Evolutionary conservation across 1,140 invertebrate genomes (phyloP), one percentile per base, ranked within the genome.

Genomic region (Adoxophyes honmai): DNA sequence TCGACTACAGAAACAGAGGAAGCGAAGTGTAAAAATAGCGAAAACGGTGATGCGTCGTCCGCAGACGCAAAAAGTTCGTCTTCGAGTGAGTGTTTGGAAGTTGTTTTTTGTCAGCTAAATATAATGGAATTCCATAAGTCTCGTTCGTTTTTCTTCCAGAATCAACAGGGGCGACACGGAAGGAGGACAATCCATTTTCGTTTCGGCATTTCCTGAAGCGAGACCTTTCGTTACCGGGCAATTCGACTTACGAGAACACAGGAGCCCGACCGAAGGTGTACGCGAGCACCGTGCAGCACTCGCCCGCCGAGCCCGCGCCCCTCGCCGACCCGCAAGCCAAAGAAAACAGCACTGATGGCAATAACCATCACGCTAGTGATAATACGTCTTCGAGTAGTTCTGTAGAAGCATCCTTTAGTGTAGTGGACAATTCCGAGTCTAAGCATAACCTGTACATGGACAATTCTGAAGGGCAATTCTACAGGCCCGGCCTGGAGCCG

Each of bases 121-220:
- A 73, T 78, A 79, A 74, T 79, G 69, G 35, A 63, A 75, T 78
- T 76, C 64, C 58, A 78, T 58, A 34, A 66, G 16, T 55, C 60
- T 60, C 14, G 42, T 74, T 58, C 42, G 60, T 77, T 74, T 75
- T 75, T 72, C 59, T 86, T 80, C 57, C 82, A 90, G 90, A 89
- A 68, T 78, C 78, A 13, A 81, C 80, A 59, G 89, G 90, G 9
- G 70, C 80, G 6, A 76, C 88, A 35, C 91, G 90, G 52, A 90
- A 91, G 66, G 93, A 94, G 68, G 94, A 94, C 48, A 94, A 94
- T 79, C 92, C 93, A 1, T 95, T 96, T 79, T 96, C 95, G 34
- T 95, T 96, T 73, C 94, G 95, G 76, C 94, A 95, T 75, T 96
- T 96, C 76, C 75, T 96, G 64, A 92, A 93, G 64, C 82, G 90